Evolutionary conservation across 92 coral and sea anemone species (phyloP), one percentile per base, ranked within the genome.

Genomic region (Micromussa lordhowensis): DNA sequence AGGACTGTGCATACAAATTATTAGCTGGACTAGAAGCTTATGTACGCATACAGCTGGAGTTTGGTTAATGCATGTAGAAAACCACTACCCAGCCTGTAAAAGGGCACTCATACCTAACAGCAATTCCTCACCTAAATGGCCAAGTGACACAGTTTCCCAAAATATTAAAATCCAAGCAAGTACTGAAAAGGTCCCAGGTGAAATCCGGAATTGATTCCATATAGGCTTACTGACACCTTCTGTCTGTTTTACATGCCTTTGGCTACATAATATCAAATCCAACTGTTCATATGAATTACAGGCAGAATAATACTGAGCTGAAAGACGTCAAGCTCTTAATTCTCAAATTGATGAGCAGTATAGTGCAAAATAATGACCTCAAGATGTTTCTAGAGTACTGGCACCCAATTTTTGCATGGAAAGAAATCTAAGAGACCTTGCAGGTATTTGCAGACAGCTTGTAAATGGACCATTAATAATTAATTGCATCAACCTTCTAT

Each of bases 201-300:
- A 97, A 97, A 68, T 97, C 99, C 53, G 95, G 99, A 48, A 97
- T 91, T 35, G 98, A 83, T 77, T 97, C 99, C 99, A 97, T 95
- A 79, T 95, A 79, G 85, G 58, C 77, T 82, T 59, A 82, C 86
- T 68, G 82, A 76, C 11, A 30, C 55, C 69, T 76, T 53, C 32
- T 57, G 38, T 0, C 70, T 19, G 5, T 54, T 32, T 18, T n/a
- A 72, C 54, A 72, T 84, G 74, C 8, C 69, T 38, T 21, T 40
- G 51, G 12, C 51, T 70, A 12, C 9, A 22, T 26, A 11, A 57
- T 5, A 54, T 32, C 14, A 49, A 54, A 34, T 34, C 24, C 38
- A 74, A n/a, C 49, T 28, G 44, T 16, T 58, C 70, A 53, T 16
- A 26, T 9, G 24, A 16, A 35, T 22, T 24, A 48, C 17, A 14